Percentiles rank a stretch among this genome's conserved stretches.
Evolutionary conservation across 1,140 invertebrate genomes (phyloP).

Genomic region (Dendroctonus ponderosae): DNA sequence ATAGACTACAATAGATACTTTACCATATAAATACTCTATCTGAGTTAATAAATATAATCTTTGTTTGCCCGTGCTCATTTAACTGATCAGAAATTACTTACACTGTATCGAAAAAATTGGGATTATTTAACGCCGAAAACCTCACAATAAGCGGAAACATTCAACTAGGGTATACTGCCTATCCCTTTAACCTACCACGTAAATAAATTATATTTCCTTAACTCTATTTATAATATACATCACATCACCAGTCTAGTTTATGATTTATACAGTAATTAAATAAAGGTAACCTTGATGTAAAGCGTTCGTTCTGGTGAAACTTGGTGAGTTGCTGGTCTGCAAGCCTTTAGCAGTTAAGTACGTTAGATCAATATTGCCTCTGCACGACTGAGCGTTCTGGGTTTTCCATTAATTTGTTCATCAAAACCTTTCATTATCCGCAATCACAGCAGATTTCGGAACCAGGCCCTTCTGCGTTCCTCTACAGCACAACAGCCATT

Average conservation of each 20-base stretch:
- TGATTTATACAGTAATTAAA: conserved; percentile 13
- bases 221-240: conserved; percentile 33
- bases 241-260: conserved; percentile 40
- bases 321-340: neutral
- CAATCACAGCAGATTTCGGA: conserved; percentile 67
- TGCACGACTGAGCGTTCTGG: neutral
- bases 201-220: conserved; percentile 19
- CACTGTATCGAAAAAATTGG: neutral
- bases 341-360: neutral
- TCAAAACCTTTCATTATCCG: conserved; percentile 42
- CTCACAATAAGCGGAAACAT: neutral
- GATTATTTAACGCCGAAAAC: neutral
- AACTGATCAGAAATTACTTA: neutral
- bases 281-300: neutral
- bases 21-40: neutral
- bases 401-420: conserved; percentile 8
- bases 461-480: conserved; percentile 78
- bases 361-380: neutral
- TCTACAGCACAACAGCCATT: conserved; percentile 73
- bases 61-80: neutral
- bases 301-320: too few species aligned
- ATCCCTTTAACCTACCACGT: neutral
- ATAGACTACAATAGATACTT: neutral
- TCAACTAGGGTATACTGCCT: neutral
- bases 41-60: neutral